These are phyloP conservation scores for Idaea dimidiata DNA, from an alignment of 2,888 invertebrate genomes.

Conservation along the genomic window DNA sequence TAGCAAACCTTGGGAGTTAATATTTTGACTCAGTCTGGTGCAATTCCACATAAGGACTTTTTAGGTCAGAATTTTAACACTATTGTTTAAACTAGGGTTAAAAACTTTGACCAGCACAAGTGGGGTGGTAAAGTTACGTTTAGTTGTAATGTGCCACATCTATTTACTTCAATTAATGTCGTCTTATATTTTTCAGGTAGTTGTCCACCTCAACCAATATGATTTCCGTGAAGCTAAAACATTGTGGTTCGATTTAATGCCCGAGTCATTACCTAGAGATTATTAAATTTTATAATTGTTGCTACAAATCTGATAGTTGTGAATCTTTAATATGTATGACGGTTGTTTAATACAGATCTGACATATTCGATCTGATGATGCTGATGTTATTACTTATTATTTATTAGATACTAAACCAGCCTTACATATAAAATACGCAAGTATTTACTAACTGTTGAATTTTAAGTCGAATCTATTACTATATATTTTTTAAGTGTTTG, in stretches of 20 bases:
- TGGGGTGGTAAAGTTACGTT: too few relatives aligned
- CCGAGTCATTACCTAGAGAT: slow-evolving; percentile 72
- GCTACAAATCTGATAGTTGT: slow-evolving; percentile 30
- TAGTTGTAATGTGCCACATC: neutral
- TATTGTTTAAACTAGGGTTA: too few relatives aligned
- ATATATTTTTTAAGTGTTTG: slow-evolving; percentile 5
- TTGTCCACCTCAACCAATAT: slow-evolving; percentile 83
- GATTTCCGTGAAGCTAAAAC: slow-evolving; percentile 85
- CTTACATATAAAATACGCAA: slow-evolving; percentile 19
- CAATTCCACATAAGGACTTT: too few relatives aligned
- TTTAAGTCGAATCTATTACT: slow-evolving; percentile 15
- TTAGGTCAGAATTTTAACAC: too few relatives aligned
- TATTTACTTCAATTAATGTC: neutral
- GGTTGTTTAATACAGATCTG: slow-evolving; percentile 29
- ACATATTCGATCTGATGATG: slow-evolving; percentile 34
- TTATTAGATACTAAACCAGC: slow-evolving; percentile 21
- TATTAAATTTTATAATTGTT: slow-evolving; percentile 28
- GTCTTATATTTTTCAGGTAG: slow-evolving; percentile 71
- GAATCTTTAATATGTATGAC: slow-evolving; percentile 36
- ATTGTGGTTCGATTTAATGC: slow-evolving; percentile 86
- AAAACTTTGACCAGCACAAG: too few relatives aligned
- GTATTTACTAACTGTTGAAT: slow-evolving; percentile 17
- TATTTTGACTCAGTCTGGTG: too few relatives aligned
- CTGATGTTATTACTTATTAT: slow-evolving; percentile 7
- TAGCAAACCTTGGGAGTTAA: too few relatives aligned